Evolutionary conservation across 2,888 invertebrate species (phyloP).

Genomic region (Dermolepida albohirtum): DNA sequence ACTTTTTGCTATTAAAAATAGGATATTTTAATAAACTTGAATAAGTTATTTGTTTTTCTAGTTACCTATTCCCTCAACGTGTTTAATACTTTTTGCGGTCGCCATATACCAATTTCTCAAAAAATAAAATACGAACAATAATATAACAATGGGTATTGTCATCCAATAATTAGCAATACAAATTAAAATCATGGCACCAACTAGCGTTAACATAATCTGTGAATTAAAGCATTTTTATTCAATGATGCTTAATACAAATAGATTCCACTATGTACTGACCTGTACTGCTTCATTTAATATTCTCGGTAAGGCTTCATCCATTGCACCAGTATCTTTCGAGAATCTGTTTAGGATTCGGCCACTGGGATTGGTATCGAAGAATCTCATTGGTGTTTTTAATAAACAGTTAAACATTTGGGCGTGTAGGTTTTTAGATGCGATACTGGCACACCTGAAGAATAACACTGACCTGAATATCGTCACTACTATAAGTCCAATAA

Average conservation of each 20-base stretch:
- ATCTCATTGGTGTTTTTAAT: slow-evolving; percentile 81
- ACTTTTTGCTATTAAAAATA: slow-evolving; percentile 73
- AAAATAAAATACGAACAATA: slow-evolving; percentile 72
- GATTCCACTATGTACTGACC: not conserved
- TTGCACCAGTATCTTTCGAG: slow-evolving; percentile 81
- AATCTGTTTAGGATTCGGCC: slow-evolving; percentile 82
- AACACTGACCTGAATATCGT: slow-evolving; percentile 73
- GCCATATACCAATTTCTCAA: slow-evolving; percentile 73
- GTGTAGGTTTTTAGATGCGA: slow-evolving; percentile 81
- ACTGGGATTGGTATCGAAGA: slow-evolving; percentile 88
- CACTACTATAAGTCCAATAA: slow-evolving; percentile 57
- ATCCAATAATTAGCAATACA: slow-evolving; percentile 75
- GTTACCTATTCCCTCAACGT: slow-evolving; percentile 66
- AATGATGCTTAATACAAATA: not conserved
- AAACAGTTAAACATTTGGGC: slow-evolving; percentile 87
- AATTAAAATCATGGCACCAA: slow-evolving; percentile 77
- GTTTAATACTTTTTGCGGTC: slow-evolving; percentile 79
- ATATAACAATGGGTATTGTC: slow-evolving; percentile 70
- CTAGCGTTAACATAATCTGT: slow-evolving; percentile 64
- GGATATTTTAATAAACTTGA: not conserved
- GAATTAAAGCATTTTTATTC: not conserved
- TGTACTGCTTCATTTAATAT: slow-evolving; percentile 69
- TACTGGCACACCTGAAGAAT: slow-evolving; percentile 82
- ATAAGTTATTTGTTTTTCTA: not conserved
- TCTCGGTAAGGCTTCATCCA: slow-evolving; percentile 76